A percentile compares a stretch with the other conserved stretches of the same genome.
phyloP scores from a whole-genome alignment of 2,113 vertebrate species.

The Falco punctatus region DNA sequence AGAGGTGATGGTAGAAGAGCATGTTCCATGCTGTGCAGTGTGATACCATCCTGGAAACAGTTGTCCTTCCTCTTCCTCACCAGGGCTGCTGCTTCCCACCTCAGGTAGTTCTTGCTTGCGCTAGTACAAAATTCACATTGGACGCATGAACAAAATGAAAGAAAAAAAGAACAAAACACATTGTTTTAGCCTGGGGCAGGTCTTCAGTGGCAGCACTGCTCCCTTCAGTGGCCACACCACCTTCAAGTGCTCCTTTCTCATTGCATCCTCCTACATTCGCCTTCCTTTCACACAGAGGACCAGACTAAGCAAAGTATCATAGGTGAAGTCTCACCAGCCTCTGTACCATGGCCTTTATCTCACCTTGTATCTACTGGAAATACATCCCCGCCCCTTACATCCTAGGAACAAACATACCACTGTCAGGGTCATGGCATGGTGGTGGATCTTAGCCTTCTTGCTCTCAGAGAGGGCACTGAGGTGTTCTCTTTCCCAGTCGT shows the following conservation, averaged over 20 bases:
- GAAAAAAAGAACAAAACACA: not conserved
- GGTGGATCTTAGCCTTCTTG: not conserved
- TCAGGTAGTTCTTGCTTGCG: not conserved
- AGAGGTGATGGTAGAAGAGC: not conserved
- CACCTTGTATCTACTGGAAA: not conserved
- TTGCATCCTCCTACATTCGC: not conserved
- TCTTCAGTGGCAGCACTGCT: not conserved
- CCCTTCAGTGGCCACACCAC: not conserved
- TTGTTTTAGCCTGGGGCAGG: not conserved
- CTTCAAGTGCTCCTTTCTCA: not conserved
- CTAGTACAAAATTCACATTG: not conserved
- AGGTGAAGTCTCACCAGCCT: not conserved
- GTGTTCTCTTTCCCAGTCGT: not conserved
- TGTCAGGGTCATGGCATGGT: not conserved
- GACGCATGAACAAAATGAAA: not conserved
- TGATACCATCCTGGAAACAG: not conserved
- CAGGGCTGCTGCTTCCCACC: not conserved
- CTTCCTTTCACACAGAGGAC: not conserved
- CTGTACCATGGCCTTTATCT: not conserved
- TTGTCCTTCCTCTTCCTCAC: not conserved
- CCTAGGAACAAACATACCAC: not conserved
- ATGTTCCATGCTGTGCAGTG: not conserved
- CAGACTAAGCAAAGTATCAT: not conserved
- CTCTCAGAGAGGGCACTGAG: not conserved
- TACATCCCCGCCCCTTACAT: not conserved